Base-by-base conservation (phyloP, 2,113 vertebrate genomes). In the Proteles cristata region DNA sequence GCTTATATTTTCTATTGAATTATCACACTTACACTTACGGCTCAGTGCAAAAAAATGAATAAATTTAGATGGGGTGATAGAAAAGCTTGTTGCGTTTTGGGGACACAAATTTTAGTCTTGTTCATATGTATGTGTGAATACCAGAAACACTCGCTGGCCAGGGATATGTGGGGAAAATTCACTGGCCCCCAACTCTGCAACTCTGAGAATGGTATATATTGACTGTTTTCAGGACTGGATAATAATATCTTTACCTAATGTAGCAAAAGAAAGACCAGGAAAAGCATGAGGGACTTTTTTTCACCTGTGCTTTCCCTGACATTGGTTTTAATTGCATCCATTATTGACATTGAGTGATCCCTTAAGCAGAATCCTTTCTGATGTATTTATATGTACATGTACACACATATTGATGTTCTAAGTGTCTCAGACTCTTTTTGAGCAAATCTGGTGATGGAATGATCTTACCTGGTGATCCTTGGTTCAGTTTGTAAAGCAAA, bases 401-500 rank as follows among this genome's bases (percentile, higher is more conserved):
- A 58, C 10, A 53, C 7, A 81, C 4, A 45, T 7, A 9, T 61
- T 71, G 35, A 21, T 94, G 11, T 48, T 68, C n/a, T 87, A 86
- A 88, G 73, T 74, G 31, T 69, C 48, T 17, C n/a, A 79, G 55
- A n/a, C 28, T 90, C 84, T 39, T 66, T 83, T 90, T 83, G 48
- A 85, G 63, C 63, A 80, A 50, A 84, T 76, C 26, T 83, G 35
- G n/a, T 61, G 69, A 84, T 73, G 63, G 43, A 26, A n/a, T 81
- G 87, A 35, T 73, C 65, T 84, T 95, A 16, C 84, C 11, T 55
- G 33, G 11, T 86, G 50, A 85, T 43, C 14, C 48, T 0, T 84
- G 48, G 39, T 85, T 97, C 15, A 77, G 11, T 85, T 76, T 68
- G 4, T 97, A 89, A 92, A 74, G 26, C 50, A 53, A 58, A 93